Evolutionary conservation across 1,140 invertebrate species (phyloP).

Genomic region (Dreissena polymorpha): DNA sequence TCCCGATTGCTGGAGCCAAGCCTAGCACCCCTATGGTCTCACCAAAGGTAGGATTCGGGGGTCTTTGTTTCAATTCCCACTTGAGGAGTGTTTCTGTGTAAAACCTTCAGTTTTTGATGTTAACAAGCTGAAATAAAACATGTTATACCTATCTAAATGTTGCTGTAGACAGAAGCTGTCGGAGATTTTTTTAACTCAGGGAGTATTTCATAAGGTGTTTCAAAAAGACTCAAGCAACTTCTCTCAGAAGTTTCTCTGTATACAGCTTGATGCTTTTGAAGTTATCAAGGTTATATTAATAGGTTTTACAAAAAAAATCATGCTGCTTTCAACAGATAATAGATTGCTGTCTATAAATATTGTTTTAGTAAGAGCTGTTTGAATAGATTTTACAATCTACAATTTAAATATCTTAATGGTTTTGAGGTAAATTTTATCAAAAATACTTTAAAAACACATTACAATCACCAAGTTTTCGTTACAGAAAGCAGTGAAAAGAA

Average conservation of each 20-base stretch:
- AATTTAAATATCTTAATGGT: no score
- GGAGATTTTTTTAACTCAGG: no score
- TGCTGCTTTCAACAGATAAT: not conserved
- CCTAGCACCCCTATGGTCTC: not conserved
- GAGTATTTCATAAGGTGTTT: no score
- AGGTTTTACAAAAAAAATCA: not conserved
- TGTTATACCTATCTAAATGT: no score
- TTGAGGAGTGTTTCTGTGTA: not conserved
- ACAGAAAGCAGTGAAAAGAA: constrained; percentile 58
- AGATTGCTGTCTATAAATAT: not conserved
- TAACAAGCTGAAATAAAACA: not conserved
- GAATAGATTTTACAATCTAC: not conserved
- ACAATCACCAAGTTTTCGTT: not conserved
- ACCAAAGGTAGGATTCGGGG: constrained; percentile 36
- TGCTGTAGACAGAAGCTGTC: no score
- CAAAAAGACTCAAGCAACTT: no score
- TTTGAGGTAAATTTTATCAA: not conserved
- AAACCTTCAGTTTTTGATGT: not conserved
- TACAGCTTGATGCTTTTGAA: no score
- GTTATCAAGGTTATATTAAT: no score
- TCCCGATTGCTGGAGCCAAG: constrained; percentile 47
- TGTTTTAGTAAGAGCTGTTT: not conserved
- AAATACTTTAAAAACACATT: no score
- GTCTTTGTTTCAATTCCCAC: not conserved
- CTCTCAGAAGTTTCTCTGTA: no score